Percentiles rank a stretch among this genome's conserved stretches.
Evolutionary conservation across 2,113 vertebrate genomes (phyloP).

Genomic region (Poeciliopsis turrubarensis): DNA sequence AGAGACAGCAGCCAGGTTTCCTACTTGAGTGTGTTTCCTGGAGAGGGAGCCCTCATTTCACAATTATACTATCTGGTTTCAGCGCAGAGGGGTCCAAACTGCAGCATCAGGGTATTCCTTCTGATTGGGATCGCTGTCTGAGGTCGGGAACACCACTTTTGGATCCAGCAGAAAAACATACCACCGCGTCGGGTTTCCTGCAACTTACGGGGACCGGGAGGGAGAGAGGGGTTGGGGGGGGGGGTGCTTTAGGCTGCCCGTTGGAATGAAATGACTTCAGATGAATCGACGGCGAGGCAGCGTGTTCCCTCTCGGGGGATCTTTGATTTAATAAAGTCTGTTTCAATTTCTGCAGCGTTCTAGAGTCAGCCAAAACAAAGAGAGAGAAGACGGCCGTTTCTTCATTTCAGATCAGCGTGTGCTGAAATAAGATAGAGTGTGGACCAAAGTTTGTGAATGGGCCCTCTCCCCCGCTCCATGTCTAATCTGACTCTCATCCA

Average conservation of each 20-base stretch:
- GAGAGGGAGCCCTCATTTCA: slow-evolving; percentile 71
- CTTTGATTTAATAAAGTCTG: slow-evolving; percentile 62
- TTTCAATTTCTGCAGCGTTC: slow-evolving; percentile 44
- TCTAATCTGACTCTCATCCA: slow-evolving; percentile 32
- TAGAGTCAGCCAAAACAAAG: slow-evolving; percentile 35
- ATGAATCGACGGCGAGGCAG: slow-evolving; percentile 42
- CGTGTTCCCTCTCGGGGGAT: slow-evolving; percentile 44
- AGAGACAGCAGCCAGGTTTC: slow-evolving; percentile 67
- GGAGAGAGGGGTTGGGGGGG: slow-evolving; percentile 17
- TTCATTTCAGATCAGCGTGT: background rate
- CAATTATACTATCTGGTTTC: slow-evolving; percentile 78
- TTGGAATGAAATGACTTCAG: slow-evolving; percentile 53
- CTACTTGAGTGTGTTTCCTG: slow-evolving; percentile 67
- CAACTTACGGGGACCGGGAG: slow-evolving; percentile 19
- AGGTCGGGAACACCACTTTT: slow-evolving; percentile 69
- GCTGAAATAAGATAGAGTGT: slow-evolving; percentile 39
- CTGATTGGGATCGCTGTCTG: slow-evolving; percentile 72
- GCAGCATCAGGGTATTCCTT: slow-evolving; percentile 78
- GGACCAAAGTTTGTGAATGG: slow-evolving; percentile 49
- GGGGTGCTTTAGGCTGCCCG: slow-evolving; percentile 52
- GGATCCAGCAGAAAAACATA: slow-evolving; percentile 67
- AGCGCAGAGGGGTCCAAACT: slow-evolving; percentile 64
- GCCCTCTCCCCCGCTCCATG: slow-evolving; percentile 31
- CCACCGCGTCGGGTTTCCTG: slow-evolving; percentile 63
- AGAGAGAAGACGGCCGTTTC: slow-evolving; percentile 29